A percentile compares a stretch with the other conserved stretches of the same genome.
Conservation (phyloP, 2,797 vertebrate genomes). For the Sciurus vulgaris region DNA sequence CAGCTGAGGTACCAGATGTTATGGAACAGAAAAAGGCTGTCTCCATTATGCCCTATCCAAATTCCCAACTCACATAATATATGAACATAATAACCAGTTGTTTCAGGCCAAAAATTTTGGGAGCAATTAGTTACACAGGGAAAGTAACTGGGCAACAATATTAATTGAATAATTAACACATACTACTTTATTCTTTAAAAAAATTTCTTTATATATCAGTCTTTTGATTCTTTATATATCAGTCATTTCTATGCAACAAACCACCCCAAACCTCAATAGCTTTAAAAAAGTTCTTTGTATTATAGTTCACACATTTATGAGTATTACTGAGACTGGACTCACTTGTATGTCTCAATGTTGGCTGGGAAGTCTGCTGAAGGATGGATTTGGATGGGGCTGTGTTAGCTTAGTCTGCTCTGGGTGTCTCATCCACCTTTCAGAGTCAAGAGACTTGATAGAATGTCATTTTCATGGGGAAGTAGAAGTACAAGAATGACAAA, state of each 20-base stretch:
- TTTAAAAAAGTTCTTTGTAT: background rate
- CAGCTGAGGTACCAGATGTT: background rate
- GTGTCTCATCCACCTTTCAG: background rate
- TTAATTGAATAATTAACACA: background rate
- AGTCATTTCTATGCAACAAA: constrained; percentile 1
- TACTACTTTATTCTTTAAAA: background rate
- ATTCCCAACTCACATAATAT: background rate
- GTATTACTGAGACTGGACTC: background rate
- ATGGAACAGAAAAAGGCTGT: background rate
- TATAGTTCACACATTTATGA: background rate
- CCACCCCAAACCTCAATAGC: background rate
- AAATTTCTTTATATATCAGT: background rate
- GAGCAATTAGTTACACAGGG: background rate
- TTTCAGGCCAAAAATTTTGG: background rate
- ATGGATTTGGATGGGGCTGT: background rate
- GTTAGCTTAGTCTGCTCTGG: background rate
- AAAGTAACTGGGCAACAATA: background rate
- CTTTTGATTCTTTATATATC: background rate
- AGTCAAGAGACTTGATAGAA: background rate
- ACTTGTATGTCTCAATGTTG: background rate
- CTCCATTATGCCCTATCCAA: background rate
- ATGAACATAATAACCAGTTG: background rate
- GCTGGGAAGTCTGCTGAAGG: background rate
- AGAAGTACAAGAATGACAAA: background rate
- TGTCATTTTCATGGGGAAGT: background rate